phyloP scores from a whole-genome alignment of 2,888 invertebrate genomes.

The Trichopria drosophilae region DNA sequence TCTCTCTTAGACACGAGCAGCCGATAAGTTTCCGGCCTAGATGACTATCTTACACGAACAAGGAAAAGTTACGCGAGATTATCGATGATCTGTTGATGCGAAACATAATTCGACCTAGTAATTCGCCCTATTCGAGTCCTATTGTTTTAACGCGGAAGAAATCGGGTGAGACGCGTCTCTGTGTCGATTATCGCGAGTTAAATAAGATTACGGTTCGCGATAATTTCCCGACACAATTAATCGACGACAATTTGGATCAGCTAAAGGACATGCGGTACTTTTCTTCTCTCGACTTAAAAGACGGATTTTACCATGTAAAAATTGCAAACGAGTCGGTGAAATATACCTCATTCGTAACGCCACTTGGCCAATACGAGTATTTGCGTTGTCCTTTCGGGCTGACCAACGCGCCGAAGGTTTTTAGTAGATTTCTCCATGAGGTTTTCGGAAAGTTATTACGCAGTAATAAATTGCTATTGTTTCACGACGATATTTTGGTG shows the following conservation, averaged over 20 bases:
- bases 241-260: too few relatives aligned
- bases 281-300: conserved; percentile 17
- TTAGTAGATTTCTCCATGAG: neutral
- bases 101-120: conserved; percentile 2
- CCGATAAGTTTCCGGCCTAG: conserved; percentile 8
- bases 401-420: conserved; percentile 18
- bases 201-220: conserved; percentile 14
- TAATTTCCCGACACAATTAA: too few relatives aligned
- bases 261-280: conserved; percentile 3
- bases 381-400: conserved; percentile 14
- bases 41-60: conserved; percentile 7
- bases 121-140: conserved; percentile 1
- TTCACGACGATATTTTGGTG: conserved; percentile 3
- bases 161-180: neutral
- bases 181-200: conserved; percentile 8
- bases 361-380: conserved; percentile 14
- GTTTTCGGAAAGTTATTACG: neutral
- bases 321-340: conserved; percentile 15
- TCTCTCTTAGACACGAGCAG: neutral
- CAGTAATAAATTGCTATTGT: too few relatives aligned
- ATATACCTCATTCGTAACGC: conserved; percentile 16
- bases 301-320: conserved; percentile 15
- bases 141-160: conserved; percentile 1
- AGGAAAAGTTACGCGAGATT: conserved; percentile 2
- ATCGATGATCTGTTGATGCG: neutral